Evolutionary conservation across 2,113 vertebrate genomes (phyloP), one percentile per base, ranked within the genome.

Genomic region (Coptodon bakossiorum): DNA sequence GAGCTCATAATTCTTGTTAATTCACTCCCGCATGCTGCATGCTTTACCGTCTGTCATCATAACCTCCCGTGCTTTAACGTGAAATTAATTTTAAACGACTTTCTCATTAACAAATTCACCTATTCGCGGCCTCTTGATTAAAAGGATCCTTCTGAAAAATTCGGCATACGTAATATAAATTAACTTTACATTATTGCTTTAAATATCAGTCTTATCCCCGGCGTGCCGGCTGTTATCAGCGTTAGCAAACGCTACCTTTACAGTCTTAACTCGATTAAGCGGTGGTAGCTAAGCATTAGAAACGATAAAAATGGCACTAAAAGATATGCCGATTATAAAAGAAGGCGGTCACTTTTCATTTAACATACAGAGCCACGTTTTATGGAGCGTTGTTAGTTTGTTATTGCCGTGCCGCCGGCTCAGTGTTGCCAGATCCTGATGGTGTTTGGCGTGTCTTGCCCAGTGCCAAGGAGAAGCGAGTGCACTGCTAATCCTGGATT

Each of bases 401-500:
- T 24, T 9, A 6, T 9, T 1, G 3, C 7, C 14, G 4, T 16
- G 13, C 27, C 5, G 53, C 31, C 2, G 6, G 17, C 6, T 53
- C 19, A 3, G 36, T 38, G 16, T 61, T n/a, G 40, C 4, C 3
- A 13, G 3, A 17, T 88, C 59, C 27, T 52, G 1, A 31, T 27
- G 76, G 14, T n/a, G 22, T 59, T 71, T 84, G 73, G 45, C 6
- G 1, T 11, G n/a, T 9, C 22, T 10, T 61, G 10, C 11, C 10
- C 24, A 40, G n/a, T 59, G 13, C 61, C 76, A 17, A 68, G 80
- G 31, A 83, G 31, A 82, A 79, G 54, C 57, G 16, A 31, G 45
- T 82, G 29, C 52, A 14, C 36, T 80, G 6, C 31, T 92, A 93
- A 94, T 95, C 94, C 92, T 7, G 82, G 94, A 94, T 95, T 94